phyloP scores from a whole-genome alignment of 2,797 vertebrate genomes.

The Petrocephalus schoutedeni region DNA sequence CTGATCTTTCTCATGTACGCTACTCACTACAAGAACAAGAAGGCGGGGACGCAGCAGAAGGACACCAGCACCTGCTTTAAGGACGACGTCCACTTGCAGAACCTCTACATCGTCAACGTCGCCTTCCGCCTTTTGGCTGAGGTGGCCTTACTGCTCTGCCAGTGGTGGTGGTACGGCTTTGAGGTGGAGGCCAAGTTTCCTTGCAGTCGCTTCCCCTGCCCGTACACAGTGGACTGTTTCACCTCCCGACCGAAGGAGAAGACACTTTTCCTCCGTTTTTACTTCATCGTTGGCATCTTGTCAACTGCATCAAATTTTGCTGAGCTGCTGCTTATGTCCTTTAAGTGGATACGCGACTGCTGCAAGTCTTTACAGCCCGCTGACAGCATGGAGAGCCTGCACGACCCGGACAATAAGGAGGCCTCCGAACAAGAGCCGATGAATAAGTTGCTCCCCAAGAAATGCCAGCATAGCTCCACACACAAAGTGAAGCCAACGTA shows the following conservation, averaged over 20 bases:
- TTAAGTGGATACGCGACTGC: not conserved
- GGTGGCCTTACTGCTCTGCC: slow-evolving; percentile 69
- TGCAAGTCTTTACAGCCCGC: not conserved
- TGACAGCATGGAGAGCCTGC: slow-evolving; percentile 36
- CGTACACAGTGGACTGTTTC: slow-evolving; percentile 85
- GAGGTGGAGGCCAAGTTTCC: slow-evolving; percentile 70
- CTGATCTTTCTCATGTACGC: slow-evolving; percentile 79
- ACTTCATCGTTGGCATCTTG: slow-evolving; percentile 75
- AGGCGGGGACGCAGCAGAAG: not conserved
- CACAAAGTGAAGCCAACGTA: not conserved
- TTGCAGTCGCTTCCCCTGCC: slow-evolving; percentile 76
- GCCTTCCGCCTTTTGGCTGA: slow-evolving; percentile 73
- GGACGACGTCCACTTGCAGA: slow-evolving; percentile 42
- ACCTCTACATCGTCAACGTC: slow-evolving; percentile 74
- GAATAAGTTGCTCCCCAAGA: not conserved
- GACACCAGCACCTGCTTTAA: not conserved
- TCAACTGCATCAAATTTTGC: slow-evolving; percentile 69
- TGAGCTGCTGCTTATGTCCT: slow-evolving; percentile 59
- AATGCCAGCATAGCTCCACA: not conserved
- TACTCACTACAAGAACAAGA: slow-evolving; percentile 71
- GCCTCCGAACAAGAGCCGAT: not conserved
- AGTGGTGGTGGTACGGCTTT: slow-evolving; percentile 80
- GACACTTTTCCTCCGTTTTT: slow-evolving; percentile 84
- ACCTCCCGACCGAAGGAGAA: slow-evolving; percentile 86
- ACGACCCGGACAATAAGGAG: slow-evolving; percentile 15